phyloP scores from a whole-genome alignment of 2,888 invertebrate genomes.

The Aleiodes testaceus region DNA sequence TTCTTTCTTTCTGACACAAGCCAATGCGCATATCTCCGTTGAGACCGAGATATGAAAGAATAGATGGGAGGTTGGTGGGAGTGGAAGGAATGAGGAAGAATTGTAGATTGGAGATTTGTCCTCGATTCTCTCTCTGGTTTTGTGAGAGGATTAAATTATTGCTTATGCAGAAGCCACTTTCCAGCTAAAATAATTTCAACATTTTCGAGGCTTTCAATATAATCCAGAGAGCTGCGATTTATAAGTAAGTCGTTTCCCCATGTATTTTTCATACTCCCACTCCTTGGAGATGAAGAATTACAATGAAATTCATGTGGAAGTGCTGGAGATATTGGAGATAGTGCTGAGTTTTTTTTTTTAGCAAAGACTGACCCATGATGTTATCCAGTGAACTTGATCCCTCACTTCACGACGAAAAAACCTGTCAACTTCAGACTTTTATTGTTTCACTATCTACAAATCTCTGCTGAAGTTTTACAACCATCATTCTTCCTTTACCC shows the following conservation, averaged over 20 bases:
- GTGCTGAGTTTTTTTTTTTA: too few relatives aligned
- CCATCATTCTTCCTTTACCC: constrained; percentile 38
- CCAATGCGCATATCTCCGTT: constrained; percentile 12
- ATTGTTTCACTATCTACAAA: constrained; percentile 1
- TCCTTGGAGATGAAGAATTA: neutral
- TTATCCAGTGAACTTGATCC: too few relatives aligned
- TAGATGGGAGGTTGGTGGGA: neutral
- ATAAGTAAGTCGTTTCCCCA: neutral
- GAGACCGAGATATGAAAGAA: neutral
- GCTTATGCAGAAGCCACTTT: constrained; percentile 41
- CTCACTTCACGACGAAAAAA: neutral
- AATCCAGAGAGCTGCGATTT: neutral
- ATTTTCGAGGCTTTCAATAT: constrained; percentile 32
- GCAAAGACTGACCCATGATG: too few relatives aligned
- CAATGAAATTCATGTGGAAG: too few relatives aligned
- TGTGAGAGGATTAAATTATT: constrained; percentile 42
- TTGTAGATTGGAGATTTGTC: constrained; percentile 24
- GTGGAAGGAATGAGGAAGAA: neutral
- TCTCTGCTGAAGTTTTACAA: neutral
- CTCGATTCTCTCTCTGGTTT: constrained; percentile 23
- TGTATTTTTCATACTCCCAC: neutral
- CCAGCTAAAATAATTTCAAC: constrained; percentile 25
- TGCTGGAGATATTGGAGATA: neutral
- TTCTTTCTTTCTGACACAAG: neutral
- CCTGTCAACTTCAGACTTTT: neutral